A percentile compares a stretch with the other conserved stretches of the same genome.
phyloP scores from a whole-genome alignment of 2,888 invertebrate genomes.

The Andricus curvator region DNA sequence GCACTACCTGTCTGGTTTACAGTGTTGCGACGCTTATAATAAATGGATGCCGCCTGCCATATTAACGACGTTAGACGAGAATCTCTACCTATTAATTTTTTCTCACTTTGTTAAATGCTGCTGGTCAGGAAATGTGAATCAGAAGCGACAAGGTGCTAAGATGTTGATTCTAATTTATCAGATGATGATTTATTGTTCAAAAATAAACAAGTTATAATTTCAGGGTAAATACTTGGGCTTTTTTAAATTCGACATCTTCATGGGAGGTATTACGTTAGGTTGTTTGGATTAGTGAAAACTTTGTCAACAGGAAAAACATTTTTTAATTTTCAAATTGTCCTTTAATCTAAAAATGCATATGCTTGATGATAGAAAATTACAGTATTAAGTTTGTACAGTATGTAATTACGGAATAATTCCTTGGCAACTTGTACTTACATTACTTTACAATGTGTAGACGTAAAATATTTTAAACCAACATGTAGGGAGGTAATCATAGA shows the following conservation, averaged over 20 bases:
- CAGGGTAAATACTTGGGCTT: not conserved
- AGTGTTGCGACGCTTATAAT: slow-evolving; percentile 3
- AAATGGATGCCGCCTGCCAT: slow-evolving; percentile 35
- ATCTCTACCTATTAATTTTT: slow-evolving; percentile 39
- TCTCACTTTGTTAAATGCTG: slow-evolving; percentile 20
- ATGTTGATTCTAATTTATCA: not conserved
- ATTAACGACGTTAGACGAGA: slow-evolving; percentile 39
- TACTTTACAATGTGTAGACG: not conserved
- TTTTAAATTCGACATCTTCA: not conserved
- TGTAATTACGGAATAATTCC: not conserved
- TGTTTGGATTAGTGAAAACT: too few species aligned
- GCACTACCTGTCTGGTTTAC: slow-evolving; percentile 32
- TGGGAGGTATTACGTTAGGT: too few species aligned
- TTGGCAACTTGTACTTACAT: not conserved
- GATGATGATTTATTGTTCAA: not conserved
- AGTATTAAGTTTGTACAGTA: not conserved
- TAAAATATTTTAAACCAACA: slow-evolving; percentile 3
- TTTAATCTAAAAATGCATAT: too few species aligned
- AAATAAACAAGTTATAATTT: too few species aligned
- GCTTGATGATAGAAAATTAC: not conserved
- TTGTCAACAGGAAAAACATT: too few species aligned
- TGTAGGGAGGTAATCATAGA: not conserved
- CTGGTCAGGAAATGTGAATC: not conserved
- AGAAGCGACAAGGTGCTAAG: slow-evolving; percentile 30
- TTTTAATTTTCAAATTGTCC: too few species aligned